Conservation (phyloP, 2,113 vertebrate genomes). For the Callospermophilus lateralis region DNA sequence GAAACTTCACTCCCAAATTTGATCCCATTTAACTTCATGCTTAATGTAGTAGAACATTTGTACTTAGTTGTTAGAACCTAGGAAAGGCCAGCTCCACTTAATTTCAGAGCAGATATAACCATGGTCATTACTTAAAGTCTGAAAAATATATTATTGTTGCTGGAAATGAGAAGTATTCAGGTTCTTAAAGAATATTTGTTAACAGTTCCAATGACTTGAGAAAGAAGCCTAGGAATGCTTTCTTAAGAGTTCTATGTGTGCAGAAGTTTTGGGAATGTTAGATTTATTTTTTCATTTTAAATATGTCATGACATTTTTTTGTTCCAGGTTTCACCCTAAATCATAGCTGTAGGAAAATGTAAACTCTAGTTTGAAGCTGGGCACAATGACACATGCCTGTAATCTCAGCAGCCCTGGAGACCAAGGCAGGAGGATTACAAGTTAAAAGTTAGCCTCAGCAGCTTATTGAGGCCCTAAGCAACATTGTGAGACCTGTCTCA, state of each 20-base stretch:
- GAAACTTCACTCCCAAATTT: neutral
- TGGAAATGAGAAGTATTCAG: neutral
- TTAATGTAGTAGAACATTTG: neutral
- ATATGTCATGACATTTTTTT: neutral
- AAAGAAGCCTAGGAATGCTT: neutral
- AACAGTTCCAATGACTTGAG: neutral
- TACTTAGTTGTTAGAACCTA: neutral
- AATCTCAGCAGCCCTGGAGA: too few species aligned
- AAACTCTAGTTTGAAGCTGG: neutral
- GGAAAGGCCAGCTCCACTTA: neutral
- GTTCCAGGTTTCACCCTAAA: neutral
- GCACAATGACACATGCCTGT: too few species aligned
- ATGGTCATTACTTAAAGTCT: neutral
- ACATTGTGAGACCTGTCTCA: too few species aligned
- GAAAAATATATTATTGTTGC: neutral
- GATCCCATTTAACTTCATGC: neutral
- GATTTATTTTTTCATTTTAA: slow-evolving; percentile 45
- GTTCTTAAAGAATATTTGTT: neutral
- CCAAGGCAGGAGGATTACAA: too few species aligned
- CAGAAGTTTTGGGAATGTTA: neutral
- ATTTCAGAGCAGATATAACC: neutral
- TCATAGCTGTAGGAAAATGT: neutral
- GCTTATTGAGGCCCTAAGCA: too few species aligned
- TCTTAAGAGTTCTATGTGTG: neutral
- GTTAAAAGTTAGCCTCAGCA: too few species aligned